Evolutionary conservation across 2,113 vertebrate genomes (phyloP).

Genomic region (Apodemus sylvaticus): DNA sequence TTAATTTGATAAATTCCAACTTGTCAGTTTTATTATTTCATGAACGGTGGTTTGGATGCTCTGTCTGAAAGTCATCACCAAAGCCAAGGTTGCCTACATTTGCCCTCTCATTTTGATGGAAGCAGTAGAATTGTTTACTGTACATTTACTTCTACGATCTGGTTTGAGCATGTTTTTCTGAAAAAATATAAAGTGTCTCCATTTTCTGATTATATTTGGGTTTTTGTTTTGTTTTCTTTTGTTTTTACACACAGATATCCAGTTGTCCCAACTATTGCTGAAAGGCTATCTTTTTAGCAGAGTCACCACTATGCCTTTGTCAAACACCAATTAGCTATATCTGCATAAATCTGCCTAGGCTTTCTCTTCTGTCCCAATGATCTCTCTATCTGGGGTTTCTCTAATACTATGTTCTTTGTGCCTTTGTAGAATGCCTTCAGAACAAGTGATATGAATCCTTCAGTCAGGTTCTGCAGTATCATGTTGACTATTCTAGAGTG

Average conservation of each 20-base stretch:
- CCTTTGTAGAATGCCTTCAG: background rate
- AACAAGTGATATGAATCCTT: background rate
- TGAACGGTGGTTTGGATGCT: background rate
- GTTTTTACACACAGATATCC: background rate
- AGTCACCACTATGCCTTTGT: background rate
- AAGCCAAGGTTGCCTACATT: background rate
- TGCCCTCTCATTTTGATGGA: background rate
- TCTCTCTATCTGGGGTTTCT: background rate
- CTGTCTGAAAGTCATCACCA: slow-evolving; percentile 19
- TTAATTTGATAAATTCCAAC: slow-evolving; percentile 19
- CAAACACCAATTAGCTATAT: background rate
- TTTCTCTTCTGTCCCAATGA: background rate
- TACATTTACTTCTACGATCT: background rate
- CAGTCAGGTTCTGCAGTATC: background rate
- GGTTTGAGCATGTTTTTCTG: background rate
- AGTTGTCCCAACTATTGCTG: background rate
- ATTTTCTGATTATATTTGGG: background rate
- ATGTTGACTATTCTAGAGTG: background rate
- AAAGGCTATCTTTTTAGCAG: background rate
- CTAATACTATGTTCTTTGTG: background rate
- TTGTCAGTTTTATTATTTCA: background rate
- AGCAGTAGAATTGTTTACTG: background rate
- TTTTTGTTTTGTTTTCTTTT: no score
- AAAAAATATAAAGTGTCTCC: background rate
- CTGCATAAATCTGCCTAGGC: background rate